These are phyloP conservation scores for Empidonax alnorum DNA, from an alignment of 2,113 vertebrate genomes.

Conservation along the genomic window DNA sequence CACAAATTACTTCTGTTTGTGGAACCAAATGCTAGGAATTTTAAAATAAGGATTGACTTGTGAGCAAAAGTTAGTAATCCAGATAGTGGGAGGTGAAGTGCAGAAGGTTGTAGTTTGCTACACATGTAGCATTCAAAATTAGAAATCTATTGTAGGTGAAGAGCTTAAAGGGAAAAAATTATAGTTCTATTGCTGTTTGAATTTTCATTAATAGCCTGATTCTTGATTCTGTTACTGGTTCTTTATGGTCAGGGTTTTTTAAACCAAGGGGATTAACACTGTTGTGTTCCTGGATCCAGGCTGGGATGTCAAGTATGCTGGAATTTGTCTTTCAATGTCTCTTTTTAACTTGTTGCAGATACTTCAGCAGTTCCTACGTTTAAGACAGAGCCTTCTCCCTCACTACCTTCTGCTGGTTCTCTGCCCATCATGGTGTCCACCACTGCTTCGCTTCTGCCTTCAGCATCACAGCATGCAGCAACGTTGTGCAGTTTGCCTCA, in stretches of 20 bases:
- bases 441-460: constrained; percentile 79
- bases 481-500: constrained; percentile 80
- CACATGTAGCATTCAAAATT: not conserved
- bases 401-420: constrained; percentile 74
- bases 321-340: not conserved
- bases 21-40: not conserved
- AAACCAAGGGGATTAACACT: not conserved
- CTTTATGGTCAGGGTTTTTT: not conserved
- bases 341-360: constrained; percentile 71
- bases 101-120: not conserved
- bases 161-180: not conserved
- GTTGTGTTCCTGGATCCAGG: not conserved
- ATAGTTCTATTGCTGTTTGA: not conserved
- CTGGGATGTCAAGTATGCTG: not conserved
- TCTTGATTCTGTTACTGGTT: not conserved
- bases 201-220: not conserved
- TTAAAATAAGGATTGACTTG: not conserved
- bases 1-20: not conserved
- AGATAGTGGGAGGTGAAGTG: not conserved
- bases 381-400: constrained; percentile 82
- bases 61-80: not conserved
- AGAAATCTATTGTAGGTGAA: not conserved
- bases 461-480: constrained; percentile 79
- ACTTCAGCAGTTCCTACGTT: constrained; percentile 81
- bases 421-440: constrained; percentile 78